A percentile compares a stretch with the other conserved stretches of the same genome.
phyloP scores from a whole-genome alignment of 2,113 vertebrate species.

The Gasterosteus nipponicus region DNA sequence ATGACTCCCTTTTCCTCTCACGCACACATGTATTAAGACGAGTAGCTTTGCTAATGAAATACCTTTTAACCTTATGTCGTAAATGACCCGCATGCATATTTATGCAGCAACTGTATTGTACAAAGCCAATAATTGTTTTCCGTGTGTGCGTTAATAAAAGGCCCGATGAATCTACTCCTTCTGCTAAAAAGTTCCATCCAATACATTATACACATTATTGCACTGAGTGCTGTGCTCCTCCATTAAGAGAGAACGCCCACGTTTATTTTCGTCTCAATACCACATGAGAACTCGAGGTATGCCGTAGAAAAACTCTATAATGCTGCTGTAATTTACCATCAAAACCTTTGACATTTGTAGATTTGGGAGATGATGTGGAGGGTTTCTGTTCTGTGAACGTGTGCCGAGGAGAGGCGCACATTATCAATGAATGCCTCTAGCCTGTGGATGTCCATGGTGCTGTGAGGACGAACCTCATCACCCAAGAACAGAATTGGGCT shows the following conservation, averaged over 20 bases:
- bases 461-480: no score
- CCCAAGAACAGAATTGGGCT: no score
- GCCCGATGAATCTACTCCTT: neutral
- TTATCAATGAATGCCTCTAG: no score
- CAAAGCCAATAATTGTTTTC: neutral
- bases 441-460: no score
- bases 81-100: conserved; percentile 16
- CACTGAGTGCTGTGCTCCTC: neutral
- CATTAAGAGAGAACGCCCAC: neutral
- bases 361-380: no score
- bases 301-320: no score
- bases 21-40: neutral
- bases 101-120: neutral
- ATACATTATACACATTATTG: neutral
- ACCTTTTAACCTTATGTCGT: conserved; percentile 16
- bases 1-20: neutral
- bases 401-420: no score
- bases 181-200: neutral
- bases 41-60: conserved; percentile 10
- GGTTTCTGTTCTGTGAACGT: no score
- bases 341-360: no score
- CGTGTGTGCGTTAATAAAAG: neutral
- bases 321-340: no score
- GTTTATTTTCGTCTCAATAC: neutral
- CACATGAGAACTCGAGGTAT: no score